These are phyloP conservation scores for Ennomos quercinarius DNA, from an alignment of 2,888 invertebrate species.

Conservation along the genomic window DNA sequence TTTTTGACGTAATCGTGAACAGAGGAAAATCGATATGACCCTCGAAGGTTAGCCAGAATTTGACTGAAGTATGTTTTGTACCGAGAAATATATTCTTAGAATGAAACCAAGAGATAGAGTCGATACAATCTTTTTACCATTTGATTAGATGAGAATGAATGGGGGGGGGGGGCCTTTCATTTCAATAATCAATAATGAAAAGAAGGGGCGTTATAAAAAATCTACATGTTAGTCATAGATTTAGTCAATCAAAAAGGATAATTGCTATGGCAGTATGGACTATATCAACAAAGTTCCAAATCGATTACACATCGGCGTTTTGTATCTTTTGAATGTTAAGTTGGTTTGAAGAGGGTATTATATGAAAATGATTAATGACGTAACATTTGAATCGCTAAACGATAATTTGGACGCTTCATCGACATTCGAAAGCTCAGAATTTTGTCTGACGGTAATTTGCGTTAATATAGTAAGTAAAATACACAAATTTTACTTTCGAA, in stretches of 20 bases:
- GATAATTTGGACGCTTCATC: constrained; percentile 13
- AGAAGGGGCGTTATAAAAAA: too few relatives aligned
- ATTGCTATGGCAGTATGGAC: too few relatives aligned
- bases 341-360: constrained; percentile 14
- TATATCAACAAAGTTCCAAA: constrained; percentile 8
- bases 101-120: not conserved
- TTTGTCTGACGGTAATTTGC: not conserved
- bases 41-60: constrained; percentile 1
- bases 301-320: constrained; percentile 5
- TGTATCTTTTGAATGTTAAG: constrained; percentile 17
- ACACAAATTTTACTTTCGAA: too few relatives aligned
- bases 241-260: too few relatives aligned
- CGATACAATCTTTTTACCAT: too few relatives aligned
- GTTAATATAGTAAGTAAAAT: too few relatives aligned
- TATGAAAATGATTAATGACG: constrained; percentile 24
- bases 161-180: too few relatives aligned
- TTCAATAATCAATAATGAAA: too few relatives aligned
- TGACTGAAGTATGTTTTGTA: not conserved
- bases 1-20: constrained; percentile 14
- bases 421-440: not conserved
- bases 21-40: constrained; percentile 12
- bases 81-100: not conserved
- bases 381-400: constrained; percentile 13
- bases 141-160: too few relatives aligned
- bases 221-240: too few relatives aligned